Evolutionary conservation across 2,888 invertebrate genomes (phyloP).

Genomic region (Orthosia incerta): DNA sequence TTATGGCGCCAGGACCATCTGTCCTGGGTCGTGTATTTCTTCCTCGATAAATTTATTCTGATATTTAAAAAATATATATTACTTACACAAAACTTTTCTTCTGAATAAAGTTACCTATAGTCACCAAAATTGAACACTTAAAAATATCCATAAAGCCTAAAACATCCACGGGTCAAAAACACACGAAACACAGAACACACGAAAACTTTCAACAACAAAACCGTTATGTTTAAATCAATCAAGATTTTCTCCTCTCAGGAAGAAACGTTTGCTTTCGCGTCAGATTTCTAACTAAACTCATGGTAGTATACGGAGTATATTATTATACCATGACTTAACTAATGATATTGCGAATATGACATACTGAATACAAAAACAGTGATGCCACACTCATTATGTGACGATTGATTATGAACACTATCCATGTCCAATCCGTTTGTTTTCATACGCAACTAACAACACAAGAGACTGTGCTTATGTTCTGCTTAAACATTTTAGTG

Average conservation of each 20-base stretch:
- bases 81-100: conserved; percentile 1
- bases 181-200: no score
- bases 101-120: background rate
- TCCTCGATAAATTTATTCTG: no score
- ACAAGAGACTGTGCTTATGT: conserved; percentile 12
- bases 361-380: conserved; percentile 32
- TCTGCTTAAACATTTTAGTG: conserved; percentile 21
- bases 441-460: conserved; percentile 35
- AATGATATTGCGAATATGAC: conserved; percentile 8
- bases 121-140: background rate
- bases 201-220: background rate
- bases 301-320: no score
- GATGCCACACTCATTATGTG: conserved; percentile 15
- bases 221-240: background rate
- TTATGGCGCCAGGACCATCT: no score
- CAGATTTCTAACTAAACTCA: background rate
- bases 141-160: background rate
- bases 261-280: background rate
- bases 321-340: no score
- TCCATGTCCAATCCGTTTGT: conserved; percentile 27
- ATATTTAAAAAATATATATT: background rate
- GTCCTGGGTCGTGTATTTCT: no score
- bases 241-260: background rate
- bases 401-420: conserved; percentile 16
- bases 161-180: background rate